These are phyloP conservation scores for Bradypodion ventrale DNA, from an alignment of 2,797 vertebrate species.

Conservation along the genomic window DNA sequence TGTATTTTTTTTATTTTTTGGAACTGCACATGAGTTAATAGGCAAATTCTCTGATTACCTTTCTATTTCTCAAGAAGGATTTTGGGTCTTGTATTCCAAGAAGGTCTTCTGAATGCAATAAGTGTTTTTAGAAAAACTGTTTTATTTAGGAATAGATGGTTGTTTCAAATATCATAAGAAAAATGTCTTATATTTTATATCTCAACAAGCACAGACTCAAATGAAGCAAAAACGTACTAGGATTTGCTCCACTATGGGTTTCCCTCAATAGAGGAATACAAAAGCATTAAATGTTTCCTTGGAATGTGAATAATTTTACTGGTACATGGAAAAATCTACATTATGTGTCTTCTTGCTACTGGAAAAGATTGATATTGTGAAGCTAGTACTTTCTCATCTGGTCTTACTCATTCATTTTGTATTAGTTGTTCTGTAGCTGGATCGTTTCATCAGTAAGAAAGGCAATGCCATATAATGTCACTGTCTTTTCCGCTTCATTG, in stretches of 20 bases:
- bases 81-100: neutral
- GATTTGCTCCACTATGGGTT: neutral
- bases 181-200: neutral
- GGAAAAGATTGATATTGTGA: neutral
- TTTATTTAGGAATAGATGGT: neutral
- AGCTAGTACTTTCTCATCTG: slow-evolving; percentile 18
- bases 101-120: neutral
- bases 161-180: neutral
- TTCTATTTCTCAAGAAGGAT: neutral
- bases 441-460: slow-evolving; percentile 56
- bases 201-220: neutral
- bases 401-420: slow-evolving; percentile 42
- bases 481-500: slow-evolving; percentile 67
- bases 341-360: neutral
- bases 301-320: neutral
- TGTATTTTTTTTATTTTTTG: too few relatives aligned
- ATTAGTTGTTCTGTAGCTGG: slow-evolving; percentile 58
- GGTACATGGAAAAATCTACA: neutral
- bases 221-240: neutral
- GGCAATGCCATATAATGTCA: slow-evolving; percentile 57
- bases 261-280: neutral
- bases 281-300: neutral
- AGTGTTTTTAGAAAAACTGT: neutral
- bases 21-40: neutral
- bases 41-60: neutral